Base-by-base conservation (phyloP, 2,888 invertebrate genomes). In the Didymodactylos carnosus region DNA sequence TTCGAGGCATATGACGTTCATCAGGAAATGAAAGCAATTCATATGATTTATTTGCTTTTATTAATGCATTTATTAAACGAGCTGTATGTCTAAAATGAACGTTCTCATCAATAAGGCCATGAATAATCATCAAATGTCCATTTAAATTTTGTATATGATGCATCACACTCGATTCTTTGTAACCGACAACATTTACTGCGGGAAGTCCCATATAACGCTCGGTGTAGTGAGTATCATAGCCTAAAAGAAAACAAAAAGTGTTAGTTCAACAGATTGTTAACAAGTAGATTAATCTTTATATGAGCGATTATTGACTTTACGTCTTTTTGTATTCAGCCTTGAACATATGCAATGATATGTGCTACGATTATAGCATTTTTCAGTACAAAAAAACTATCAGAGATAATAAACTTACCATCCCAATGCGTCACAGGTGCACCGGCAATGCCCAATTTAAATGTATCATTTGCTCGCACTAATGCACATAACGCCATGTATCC, bases 401-500 rank as follows among this genome's bases (percentile, higher is more conserved):
- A n/a, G n/a, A n/a, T n/a, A n/a, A n/a, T n/a, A n/a, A n/a, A n/a
- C n/a, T 98, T 99, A 73, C 94, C 87, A 77, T 89, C 88, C 97
- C 98, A 98, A 81, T 91, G 91, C 14, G 94, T 94, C 6, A 98
- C 97, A 0, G 97, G 97, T 16, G 97, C 97, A 72, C 95, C 97
- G 71, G 95, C 94, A 77, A 95, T 90, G 76, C 94, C 91, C 79
- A 88, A 89, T 86, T 93, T 93, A 85, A 95, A 97, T 76, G 94
- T 86, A 79, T 93, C 89, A 0, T 94, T 92, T 81, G 91, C 88
- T 77, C 94, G 92, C 76, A 91, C 91, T 69, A 98, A 85, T 1
- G 91, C 94, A 88, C 95, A 91, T 39, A 98, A 87, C 76, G 94
- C 92, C 46, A 98, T 87, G 85, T 97, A 98, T 39, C 97, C 98